Conservation (phyloP, 1,140 invertebrate genomes). For the Mya arenaria region DNA sequence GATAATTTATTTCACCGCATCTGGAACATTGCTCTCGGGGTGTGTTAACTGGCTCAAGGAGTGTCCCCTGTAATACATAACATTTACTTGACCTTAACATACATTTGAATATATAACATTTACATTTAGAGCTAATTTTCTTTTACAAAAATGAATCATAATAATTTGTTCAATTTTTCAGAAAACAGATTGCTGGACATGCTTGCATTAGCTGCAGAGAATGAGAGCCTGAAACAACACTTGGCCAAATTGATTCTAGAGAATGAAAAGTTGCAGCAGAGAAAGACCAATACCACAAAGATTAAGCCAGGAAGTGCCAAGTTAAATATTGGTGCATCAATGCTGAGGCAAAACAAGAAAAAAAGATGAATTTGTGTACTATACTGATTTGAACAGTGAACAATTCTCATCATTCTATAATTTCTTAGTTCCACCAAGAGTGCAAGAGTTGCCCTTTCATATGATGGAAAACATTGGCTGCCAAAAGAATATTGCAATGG, state of each 20-base stretch:
- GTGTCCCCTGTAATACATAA: conserved; percentile 6
- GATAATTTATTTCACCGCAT: neutral
- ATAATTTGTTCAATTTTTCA: neutral
- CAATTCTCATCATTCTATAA: no score
- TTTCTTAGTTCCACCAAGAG: no score
- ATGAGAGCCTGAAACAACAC: conserved; percentile 2
- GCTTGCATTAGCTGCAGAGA: conserved; percentile 30
- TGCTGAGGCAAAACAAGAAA: neutral
- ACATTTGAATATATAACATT: no score
- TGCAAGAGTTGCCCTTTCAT: no score
- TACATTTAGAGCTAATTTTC: no score
- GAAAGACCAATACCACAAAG: neutral
- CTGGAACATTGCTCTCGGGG: no score
- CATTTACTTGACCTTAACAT: no score
- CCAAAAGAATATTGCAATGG: neutral
- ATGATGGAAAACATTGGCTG: no score
- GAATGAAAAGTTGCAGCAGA: conserved; percentile 14
- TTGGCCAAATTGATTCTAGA: conserved; percentile 1
- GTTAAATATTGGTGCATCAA: neutral
- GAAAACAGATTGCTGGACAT: conserved; percentile 17
- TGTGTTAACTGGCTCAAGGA: neutral
- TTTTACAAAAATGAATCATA: no score
- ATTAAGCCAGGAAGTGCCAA: neutral
- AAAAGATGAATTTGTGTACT: conserved; percentile 9
- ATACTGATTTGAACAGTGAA: no score